phyloP scores from a whole-genome alignment of 1,140 invertebrate species.

The Onthophagus taurus region DNA sequence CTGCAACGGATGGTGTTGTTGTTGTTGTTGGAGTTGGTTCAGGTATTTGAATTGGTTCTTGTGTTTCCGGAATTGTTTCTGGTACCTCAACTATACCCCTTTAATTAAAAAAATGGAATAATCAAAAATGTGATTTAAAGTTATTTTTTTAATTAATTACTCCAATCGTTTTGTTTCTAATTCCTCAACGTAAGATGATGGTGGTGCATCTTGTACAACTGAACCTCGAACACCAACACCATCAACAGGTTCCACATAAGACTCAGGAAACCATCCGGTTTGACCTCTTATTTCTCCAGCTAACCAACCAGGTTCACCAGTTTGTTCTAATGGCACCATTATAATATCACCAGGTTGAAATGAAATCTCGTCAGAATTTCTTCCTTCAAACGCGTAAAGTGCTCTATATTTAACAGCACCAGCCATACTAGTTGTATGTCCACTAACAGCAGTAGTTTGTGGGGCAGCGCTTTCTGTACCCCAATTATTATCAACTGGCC shows the following conservation, averaged over 20 bases:
- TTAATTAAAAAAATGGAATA: slow-evolving; percentile 12
- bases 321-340: slow-evolving; percentile 72
- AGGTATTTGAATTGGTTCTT: slow-evolving; percentile 11
- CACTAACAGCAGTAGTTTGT: slow-evolving; percentile 19
- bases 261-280: slow-evolving; percentile 96
- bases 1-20: slow-evolving; percentile 16
- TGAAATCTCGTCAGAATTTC: slow-evolving; percentile 88
- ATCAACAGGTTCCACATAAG: slow-evolving; percentile 83
- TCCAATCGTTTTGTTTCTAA: slow-evolving; percentile 35
- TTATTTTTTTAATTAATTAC: slow-evolving; percentile 31
- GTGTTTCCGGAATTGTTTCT: slow-evolving; percentile 40
- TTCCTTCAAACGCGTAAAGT: slow-evolving; percentile 86
- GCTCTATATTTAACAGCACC: slow-evolving; percentile 72
- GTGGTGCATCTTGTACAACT: slow-evolving; percentile 11
- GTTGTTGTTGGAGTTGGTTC: slow-evolving; percentile 15
- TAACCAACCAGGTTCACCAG: slow-evolving; percentile 94
- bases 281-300: slow-evolving; percentile 82
- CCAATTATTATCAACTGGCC: slow-evolving; percentile 45
- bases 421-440: slow-evolving; percentile 34
- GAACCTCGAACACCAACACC: slow-evolving; percentile 25
- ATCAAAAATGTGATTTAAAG: no score
- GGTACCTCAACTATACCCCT: slow-evolving; percentile 63
- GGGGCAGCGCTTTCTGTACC: slow-evolving; percentile 22
- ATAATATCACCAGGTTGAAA: slow-evolving; percentile 93
- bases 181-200: slow-evolving; percentile 18